Evolutionary conservation across 2,888 invertebrate species (phyloP), one percentile per base, ranked within the genome.

Genomic region (Eristalis tenax): DNA sequence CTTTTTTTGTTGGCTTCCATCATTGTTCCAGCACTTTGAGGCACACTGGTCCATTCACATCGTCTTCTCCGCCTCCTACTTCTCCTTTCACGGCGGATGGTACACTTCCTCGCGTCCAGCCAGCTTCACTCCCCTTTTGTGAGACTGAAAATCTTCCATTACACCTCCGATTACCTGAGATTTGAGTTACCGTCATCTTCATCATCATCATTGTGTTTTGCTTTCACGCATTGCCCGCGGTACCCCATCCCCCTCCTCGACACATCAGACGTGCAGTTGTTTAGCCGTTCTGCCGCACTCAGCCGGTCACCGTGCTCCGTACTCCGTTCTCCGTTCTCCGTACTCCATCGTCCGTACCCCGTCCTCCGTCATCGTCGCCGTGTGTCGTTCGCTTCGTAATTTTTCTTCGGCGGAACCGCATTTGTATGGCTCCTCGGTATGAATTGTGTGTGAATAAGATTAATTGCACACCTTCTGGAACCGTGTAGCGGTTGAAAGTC

Each of bases 371-470:
- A 71, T 56, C 26, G 15, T 66, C 23, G 22, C 15, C 3, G 18
- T 15, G 38, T 73, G n/a, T 68, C 26, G 22, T 61, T 66, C 50
- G 57, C 74, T 64, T 76, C 66, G 50, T 50, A 76, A 84, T 84
- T 76, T 85, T 81, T 77, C 81, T 81, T 38, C 73, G 69, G 78
- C 82, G 82, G 77, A 50, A 50, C 85, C 73, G 82, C 82, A 74
- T 86, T 85, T 86, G 59, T 74, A 57, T 65, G 65, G 65, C 32
- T 64, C 74, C 50, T 74, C 74, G n/a, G 82, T 86, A 74, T 75
- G 86, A 86, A 86, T 86, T 82, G 86, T 86, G 86, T 86, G 86
- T 86, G 86, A 86, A 86, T 83, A 86, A 86, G 86, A 86, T 86
- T 86, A 86, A 86, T 86, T 86, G 86, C 83, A 78, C 86, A 82